Evolutionary conservation across 64 coral and sea anemone species (phyloP).

Genomic region (Pocillopora verrucosa): DNA sequence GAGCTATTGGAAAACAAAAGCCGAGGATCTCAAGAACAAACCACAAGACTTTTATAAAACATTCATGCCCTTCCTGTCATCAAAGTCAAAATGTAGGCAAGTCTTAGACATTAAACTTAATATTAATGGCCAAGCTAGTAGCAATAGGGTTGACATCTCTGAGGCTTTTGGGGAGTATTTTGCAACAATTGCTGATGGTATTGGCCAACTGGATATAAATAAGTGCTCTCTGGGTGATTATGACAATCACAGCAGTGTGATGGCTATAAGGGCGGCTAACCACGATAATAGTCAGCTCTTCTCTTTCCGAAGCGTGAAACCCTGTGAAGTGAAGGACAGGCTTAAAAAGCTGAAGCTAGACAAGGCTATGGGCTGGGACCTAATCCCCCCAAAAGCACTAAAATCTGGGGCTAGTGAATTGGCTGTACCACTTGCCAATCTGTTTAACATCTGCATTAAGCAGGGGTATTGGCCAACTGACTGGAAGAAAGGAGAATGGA

Average conservation of each 20-base stretch:
- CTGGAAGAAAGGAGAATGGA: too few relatives aligned
- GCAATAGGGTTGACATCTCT: not conserved
- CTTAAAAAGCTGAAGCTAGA: not conserved
- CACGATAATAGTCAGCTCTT: not conserved
- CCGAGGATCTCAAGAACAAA: too few relatives aligned
- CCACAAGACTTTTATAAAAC: constrained; percentile 3
- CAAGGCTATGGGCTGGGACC: not conserved
- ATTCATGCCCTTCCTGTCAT: constrained; percentile 12
- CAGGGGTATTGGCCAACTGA: too few relatives aligned
- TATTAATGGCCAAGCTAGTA: not conserved
- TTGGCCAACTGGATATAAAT: not conserved
- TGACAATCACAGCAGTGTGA: not conserved
- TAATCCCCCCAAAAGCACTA: not conserved
- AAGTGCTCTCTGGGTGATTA: not conserved
- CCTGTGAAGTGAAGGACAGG: not conserved
- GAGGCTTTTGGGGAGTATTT: constrained; percentile 4
- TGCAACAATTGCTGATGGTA: constrained; percentile 22
- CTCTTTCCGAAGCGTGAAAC: not conserved
- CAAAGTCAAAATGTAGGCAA: not conserved
- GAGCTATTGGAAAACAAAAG: too few relatives aligned
- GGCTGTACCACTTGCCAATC: not conserved
- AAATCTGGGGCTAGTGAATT: not conserved
- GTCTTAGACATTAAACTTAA: constrained; percentile 4
- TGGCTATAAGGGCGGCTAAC: not conserved
- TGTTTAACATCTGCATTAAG: not conserved